phyloP scores from a whole-genome alignment of 2,797 vertebrate species.

The Malurus splendens region DNA sequence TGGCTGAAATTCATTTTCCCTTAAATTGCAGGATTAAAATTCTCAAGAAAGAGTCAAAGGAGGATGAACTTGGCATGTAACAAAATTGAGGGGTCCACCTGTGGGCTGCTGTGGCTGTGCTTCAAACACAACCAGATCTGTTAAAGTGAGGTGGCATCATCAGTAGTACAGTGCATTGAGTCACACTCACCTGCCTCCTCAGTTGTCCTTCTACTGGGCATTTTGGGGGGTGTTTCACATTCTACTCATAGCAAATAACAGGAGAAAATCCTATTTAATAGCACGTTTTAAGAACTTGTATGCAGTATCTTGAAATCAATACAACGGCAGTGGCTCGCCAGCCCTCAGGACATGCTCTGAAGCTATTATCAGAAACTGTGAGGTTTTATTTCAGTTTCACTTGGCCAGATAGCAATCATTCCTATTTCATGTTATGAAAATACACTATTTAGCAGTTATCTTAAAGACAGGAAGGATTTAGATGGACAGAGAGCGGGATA shows the following conservation, averaged over 20 bases:
- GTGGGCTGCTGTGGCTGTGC: not conserved
- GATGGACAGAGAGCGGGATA: not conserved
- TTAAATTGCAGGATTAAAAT: slow-evolving; percentile 23
- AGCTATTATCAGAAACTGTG: slow-evolving; percentile 13
- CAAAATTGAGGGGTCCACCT: not conserved
- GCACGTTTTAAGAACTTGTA: not conserved
- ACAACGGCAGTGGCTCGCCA: not conserved
- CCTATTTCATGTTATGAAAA: not conserved
- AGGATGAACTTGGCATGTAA: not conserved
- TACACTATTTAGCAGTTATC: not conserved
- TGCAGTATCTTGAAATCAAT: slow-evolving; percentile 18
- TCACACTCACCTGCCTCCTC: not conserved
- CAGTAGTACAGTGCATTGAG: not conserved
- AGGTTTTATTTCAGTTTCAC: slow-evolving; percentile 9
- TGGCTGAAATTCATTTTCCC: slow-evolving; percentile 19
- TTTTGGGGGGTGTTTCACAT: not conserved
- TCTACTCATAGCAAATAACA: not conserved
- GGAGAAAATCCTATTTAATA: slow-evolving; percentile 12
- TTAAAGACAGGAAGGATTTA: not conserved
- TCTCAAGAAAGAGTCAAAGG: not conserved
- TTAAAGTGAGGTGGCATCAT: not conserved
- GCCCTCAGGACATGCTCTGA: slow-evolving; percentile 11
- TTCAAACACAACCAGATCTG: not conserved
- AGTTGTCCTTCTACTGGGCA: not conserved
- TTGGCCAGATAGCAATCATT: not conserved